Evolutionary conservation across 2,797 vertebrate genomes (phyloP).

Genomic region (Sebastes diaconus): DNA sequence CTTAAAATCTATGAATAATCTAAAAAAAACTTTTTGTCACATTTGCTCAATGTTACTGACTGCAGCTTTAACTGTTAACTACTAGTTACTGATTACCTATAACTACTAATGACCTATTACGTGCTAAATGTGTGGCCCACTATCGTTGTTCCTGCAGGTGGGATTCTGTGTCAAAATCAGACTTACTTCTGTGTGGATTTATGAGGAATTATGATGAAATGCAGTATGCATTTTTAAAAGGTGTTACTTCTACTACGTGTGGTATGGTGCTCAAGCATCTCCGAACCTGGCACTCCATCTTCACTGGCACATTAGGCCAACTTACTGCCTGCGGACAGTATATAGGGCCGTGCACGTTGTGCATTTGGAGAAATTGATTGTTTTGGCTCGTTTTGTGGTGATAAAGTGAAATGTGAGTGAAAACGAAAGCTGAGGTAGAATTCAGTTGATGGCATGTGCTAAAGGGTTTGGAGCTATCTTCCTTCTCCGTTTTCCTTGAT

Average conservation of each 20-base stretch:
- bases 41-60: too few relatives aligned
- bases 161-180: too few relatives aligned
- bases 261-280: background rate
- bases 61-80: too few relatives aligned
- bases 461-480: background rate
- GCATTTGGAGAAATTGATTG: too few relatives aligned
- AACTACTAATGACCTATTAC: too few relatives aligned
- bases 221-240: background rate
- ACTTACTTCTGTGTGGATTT: background rate
- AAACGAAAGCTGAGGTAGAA: background rate
- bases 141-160: too few relatives aligned
- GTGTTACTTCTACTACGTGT: background rate
- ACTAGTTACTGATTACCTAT: too few relatives aligned
- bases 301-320: background rate
- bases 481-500: too few relatives aligned
- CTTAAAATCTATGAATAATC: too few relatives aligned
- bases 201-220: background rate
- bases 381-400: background rate
- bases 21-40: too few relatives aligned
- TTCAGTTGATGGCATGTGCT: background rate
- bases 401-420: background rate
- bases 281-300: background rate
- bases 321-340: background rate
- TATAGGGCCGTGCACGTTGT: background rate
- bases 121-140: too few relatives aligned